Conservation (phyloP, 2,113 vertebrate genomes). For the Callionymus lyra region DNA sequence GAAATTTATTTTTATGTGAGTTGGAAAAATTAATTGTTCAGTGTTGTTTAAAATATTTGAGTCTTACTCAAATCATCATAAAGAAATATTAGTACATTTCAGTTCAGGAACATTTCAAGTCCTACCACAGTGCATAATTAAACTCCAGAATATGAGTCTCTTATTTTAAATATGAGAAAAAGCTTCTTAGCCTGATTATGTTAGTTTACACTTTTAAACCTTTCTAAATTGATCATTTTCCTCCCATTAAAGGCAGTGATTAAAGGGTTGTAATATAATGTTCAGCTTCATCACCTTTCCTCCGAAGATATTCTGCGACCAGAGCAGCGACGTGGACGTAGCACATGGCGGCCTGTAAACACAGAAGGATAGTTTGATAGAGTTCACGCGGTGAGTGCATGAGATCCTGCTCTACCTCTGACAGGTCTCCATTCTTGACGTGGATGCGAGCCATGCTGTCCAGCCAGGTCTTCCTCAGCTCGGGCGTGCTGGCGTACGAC, state of each 20-base stretch:
- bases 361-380: not conserved
- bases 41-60: no score
- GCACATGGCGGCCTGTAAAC: conserved; percentile 89
- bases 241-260: not conserved
- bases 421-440: conserved; percentile 94
- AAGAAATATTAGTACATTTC: no score
- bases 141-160: no score
- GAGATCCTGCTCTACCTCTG: conserved; percentile 69
- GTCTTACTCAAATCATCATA: no score
- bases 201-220: no score
- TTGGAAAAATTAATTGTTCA: no score
- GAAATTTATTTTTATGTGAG: no score
- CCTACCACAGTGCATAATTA: no score
- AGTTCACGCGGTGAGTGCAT: not conserved
- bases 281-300: conserved; percentile 74
- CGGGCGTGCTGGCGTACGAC: conserved; percentile 93
- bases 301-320: conserved; percentile 87
- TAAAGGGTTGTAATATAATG: not conserved
- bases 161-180: no score
- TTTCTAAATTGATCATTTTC: no score
- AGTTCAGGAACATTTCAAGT: no score
- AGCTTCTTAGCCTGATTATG: no score
- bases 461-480: conserved; percentile 94
- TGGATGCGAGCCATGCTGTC: conserved; percentile 99
- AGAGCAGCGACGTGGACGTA: conserved; percentile 90